A percentile compares a stretch with the other conserved stretches of the same genome.
Evolutionary conservation across 2,888 invertebrate species (phyloP).

Genomic region (Gandaritis pyraliata): DNA sequence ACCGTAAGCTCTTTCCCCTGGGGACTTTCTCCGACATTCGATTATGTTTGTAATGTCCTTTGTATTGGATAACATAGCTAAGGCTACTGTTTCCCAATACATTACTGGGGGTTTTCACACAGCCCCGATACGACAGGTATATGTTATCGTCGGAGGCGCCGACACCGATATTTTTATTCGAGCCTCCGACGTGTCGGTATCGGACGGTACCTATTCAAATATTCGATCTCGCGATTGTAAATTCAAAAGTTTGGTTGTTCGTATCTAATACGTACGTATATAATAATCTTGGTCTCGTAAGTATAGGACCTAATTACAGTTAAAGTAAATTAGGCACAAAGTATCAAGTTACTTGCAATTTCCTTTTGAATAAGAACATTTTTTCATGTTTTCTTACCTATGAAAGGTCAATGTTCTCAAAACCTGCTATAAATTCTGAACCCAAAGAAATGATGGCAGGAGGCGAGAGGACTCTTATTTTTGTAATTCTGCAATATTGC

Average conservation of each 20-base stretch:
- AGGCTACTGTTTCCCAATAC: slow-evolving; percentile 1
- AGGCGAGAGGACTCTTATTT: slow-evolving; percentile 36
- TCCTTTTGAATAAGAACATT: not conserved
- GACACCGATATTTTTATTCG: no score
- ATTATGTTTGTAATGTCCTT: slow-evolving; percentile 58
- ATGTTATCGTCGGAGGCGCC: no score
- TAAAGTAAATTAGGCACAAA: no score
- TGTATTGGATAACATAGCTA: not conserved
- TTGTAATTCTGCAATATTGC: slow-evolving; percentile 44
- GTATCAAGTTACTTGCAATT: no score
- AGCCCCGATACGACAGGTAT: no score
- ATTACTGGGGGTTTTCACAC: not conserved
- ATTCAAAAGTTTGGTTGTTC: no score
- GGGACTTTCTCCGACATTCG: slow-evolving; percentile 54
- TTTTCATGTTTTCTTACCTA: not conserved
- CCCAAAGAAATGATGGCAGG: slow-evolving; percentile 28
- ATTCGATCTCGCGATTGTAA: no score
- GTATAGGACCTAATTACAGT: no score
- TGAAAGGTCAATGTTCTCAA: slow-evolving; percentile 7
- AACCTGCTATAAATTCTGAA: slow-evolving; percentile 31
- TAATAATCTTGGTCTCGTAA: no score
- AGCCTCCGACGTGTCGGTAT: no score
- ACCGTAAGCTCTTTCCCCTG: slow-evolving; percentile 54
- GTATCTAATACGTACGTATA: no score
- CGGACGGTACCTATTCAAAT: no score